These are phyloP conservation scores for Cephus sareptanus DNA, from an alignment of 2,888 invertebrate genomes.

Conservation along the genomic window DNA sequence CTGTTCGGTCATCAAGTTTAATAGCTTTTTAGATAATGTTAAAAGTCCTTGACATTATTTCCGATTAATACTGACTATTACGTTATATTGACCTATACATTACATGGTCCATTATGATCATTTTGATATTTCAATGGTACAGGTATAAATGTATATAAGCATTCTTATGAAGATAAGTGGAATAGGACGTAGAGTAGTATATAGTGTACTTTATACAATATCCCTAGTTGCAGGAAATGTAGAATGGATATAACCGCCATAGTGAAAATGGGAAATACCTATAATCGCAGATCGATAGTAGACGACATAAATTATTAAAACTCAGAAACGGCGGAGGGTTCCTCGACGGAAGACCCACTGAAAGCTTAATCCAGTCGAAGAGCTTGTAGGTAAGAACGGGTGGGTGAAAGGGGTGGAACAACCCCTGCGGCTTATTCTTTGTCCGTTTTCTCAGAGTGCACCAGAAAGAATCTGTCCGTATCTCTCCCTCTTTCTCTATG, in stretches of 20 bases:
- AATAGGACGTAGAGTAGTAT: not conserved
- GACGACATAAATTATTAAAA: not conserved
- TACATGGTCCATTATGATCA: not conserved
- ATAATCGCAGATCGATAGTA: not conserved
- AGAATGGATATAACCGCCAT: not conserved
- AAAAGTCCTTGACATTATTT: not conserved
- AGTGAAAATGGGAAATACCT: not conserved
- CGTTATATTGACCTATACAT: not conserved
- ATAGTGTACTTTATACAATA: not conserved
- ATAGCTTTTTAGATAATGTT: not conserved
- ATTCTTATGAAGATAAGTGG: not conserved
- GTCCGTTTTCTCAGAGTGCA: conserved; percentile 6
- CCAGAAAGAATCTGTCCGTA: conserved; percentile 14
- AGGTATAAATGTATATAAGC: not conserved
- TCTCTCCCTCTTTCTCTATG: not conserved
- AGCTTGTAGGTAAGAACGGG: not conserved
- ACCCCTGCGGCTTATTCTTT: not conserved
- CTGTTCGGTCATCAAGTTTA: not conserved
- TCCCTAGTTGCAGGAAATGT: not conserved
- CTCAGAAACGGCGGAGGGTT: not conserved
- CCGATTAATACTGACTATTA: not conserved
- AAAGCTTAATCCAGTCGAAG: not conserved
- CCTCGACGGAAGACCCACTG: not conserved
- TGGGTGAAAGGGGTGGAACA: not conserved
- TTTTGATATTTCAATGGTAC: not conserved